Conservation (phyloP, 1,140 invertebrate species). For the Matsumurasca onukii region DNA sequence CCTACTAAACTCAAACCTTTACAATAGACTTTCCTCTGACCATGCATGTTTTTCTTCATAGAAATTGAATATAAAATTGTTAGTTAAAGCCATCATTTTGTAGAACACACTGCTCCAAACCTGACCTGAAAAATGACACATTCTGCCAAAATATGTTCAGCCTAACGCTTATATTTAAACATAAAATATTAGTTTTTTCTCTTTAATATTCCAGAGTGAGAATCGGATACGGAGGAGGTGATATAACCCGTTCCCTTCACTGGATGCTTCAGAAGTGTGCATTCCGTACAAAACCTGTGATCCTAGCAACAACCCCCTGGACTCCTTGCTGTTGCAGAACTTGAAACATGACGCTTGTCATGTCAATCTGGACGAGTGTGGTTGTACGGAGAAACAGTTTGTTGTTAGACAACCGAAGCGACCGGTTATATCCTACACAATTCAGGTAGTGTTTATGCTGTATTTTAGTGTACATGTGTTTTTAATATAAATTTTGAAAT, state of each 20-base stretch:
- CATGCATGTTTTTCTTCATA: no score
- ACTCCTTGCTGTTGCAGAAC: slow-evolving; percentile 74
- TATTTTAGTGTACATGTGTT: slow-evolving; percentile 10
- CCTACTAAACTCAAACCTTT: no score
- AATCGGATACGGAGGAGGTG: slow-evolving; percentile 82
- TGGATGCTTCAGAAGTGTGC: slow-evolving; percentile 86
- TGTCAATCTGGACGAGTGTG: slow-evolving; percentile 84
- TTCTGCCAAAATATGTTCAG: not conserved
- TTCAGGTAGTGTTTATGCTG: slow-evolving; percentile 49
- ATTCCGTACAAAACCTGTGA: slow-evolving; percentile 81
- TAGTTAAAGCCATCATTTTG: no score
- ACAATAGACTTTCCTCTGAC: no score
- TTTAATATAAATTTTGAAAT: slow-evolving; percentile 1
- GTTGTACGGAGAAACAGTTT: slow-evolving; percentile 78
- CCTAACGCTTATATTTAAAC: not conserved
- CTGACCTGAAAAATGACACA: no score
- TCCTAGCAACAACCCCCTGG: slow-evolving; percentile 61
- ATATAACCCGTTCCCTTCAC: slow-evolving; percentile 49
- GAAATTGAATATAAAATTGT: no score
- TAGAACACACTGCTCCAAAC: no score
- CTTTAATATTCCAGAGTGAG: no score
- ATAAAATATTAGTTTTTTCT: not conserved
- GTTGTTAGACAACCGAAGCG: slow-evolving; percentile 70
- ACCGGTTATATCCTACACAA: slow-evolving; percentile 71
- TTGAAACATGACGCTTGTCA: slow-evolving; percentile 91